Evolutionary conservation across 2,888 invertebrate species (phyloP).

Genomic region (Microdon myrmicae): DNA sequence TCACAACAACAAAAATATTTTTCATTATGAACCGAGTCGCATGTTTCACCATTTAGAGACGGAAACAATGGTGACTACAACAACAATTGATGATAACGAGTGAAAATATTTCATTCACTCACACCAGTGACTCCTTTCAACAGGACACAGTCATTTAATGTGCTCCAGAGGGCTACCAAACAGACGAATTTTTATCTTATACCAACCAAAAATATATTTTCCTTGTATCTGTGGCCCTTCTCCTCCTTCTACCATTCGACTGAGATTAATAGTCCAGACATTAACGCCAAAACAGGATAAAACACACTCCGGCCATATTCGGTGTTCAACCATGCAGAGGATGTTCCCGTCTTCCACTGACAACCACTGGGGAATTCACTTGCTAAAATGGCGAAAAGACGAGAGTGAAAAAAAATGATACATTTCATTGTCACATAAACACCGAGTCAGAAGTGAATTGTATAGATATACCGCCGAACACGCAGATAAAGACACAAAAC

Average conservation of each 20-base stretch:
- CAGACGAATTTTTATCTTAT: constrained; percentile 38
- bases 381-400: too few relatives aligned
- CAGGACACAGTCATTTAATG: constrained; percentile 18
- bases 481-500: constrained; percentile 43
- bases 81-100: constrained; percentile 41
- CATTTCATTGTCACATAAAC: constrained; percentile 41
- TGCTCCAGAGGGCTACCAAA: constrained; percentile 2
- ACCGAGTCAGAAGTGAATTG: constrained; percentile 35
- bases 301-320: constrained; percentile 21
- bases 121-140: constrained; percentile 20
- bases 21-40: too few relatives aligned
- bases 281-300: constrained; percentile 49
- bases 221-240: constrained; percentile 8
- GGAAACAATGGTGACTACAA: constrained; percentile 38
- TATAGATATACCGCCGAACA: constrained; percentile 38
- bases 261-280: constrained; percentile 45
- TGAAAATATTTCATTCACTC: constrained; percentile 49
- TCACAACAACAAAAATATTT: too few relatives aligned
- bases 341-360: constrained; percentile 18
- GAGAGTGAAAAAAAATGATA: constrained; percentile 24
- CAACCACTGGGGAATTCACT: too few relatives aligned
- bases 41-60: too few relatives aligned
- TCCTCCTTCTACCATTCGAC: constrained; percentile 15
- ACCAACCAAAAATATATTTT: constrained; percentile 31
- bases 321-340: constrained; percentile 11